Base-by-base conservation (phyloP, 2,888 invertebrate species). In the Sympetrum striolatum region DNA sequence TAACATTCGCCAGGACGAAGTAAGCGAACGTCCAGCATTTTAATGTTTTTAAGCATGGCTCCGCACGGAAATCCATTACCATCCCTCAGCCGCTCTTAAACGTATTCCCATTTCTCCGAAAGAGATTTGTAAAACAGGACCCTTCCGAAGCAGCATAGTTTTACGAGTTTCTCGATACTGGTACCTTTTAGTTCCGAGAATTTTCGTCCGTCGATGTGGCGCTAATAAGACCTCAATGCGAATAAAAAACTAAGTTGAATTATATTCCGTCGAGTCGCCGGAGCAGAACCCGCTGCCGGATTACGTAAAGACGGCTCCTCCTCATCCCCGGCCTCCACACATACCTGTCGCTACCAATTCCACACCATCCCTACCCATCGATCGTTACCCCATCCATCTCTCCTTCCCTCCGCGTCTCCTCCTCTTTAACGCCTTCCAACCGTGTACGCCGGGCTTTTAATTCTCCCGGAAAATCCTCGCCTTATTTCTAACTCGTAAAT, bases 201-300 rank as follows among this genome's bases (percentile, higher is more conserved):
- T 73, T 73, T 73, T 25, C 73, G 31, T 73, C 73, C 10, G 31
- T 31, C 73, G 73, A 31, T 31, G 31, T 14, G 73, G 73, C 14
- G 73, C 15, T 73, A 73, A 73, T 73, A 73, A 73, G 73, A 31
- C 25, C 22, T 73, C 73, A 12, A 73, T 12, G 31, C 73, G 73
- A 73, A 73, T 73, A 73, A 73, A 73, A 73, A 73, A 25, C 25
- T 31, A 73, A 73, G 73, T 73, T 31, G 73, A 73, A 73, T 73
- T 58, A 86, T 60, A 60, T 86, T 37, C 86, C 12, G 58, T n/a
- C 60, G 35, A 82, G 58, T 58, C 82, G 86, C 64, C 60, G 58
- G 60, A 86, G 86, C 86, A 86, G 35, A 86, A 64, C 86, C 53
- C 15, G 53, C 86, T 86, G 18, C 82, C 86, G 86, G n/a, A 64